Conservation (phyloP, 2,888 invertebrate species). For the Lasioglossum lativentre region DNA sequence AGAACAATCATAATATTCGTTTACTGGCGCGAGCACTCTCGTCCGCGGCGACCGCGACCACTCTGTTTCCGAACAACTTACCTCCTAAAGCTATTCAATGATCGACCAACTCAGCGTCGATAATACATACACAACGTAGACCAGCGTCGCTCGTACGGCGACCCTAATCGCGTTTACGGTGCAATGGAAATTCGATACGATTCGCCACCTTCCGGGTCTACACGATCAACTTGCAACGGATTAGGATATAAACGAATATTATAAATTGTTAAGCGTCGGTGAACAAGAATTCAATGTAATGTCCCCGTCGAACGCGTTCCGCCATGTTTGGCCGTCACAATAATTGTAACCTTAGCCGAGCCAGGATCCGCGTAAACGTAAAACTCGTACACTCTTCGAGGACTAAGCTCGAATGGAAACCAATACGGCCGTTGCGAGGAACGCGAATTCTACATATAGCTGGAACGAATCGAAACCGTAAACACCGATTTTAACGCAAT, state of each 20-base stretch:
- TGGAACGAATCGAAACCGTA: slow-evolving; percentile 9
- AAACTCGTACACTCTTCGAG: slow-evolving; percentile 43
- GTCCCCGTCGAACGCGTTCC: slow-evolving; percentile 18
- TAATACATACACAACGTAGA: not conserved
- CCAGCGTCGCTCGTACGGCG: slow-evolving; percentile 30
- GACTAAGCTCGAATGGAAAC: slow-evolving; percentile 46
- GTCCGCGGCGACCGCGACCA: slow-evolving; percentile 4
- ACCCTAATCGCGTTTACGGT: slow-evolving; percentile 16
- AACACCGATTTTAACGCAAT: not conserved
- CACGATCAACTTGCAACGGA: slow-evolving; percentile 15
- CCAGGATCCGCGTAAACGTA: slow-evolving; percentile 22
- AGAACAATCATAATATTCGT: slow-evolving; percentile 6
- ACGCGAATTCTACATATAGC: slow-evolving; percentile 21
- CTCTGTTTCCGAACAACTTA: slow-evolving; percentile 13
- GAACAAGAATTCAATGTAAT: not conserved
- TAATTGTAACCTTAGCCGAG: slow-evolving; percentile 45
- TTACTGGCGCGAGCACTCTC: slow-evolving; percentile 11
- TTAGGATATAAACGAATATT: slow-evolving; percentile 9
- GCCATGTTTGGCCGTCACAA: slow-evolving; percentile 18
- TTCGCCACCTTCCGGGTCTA: slow-evolving; percentile 5
- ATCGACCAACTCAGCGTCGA: slow-evolving; percentile 1
- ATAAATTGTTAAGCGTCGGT: slow-evolving; percentile 33
- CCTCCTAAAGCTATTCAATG: not conserved
- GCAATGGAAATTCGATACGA: slow-evolving; percentile 12
- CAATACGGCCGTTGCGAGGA: slow-evolving; percentile 64